phyloP scores from a whole-genome alignment of 2,113 vertebrate species.

The Tilapia sparmanii region DNA sequence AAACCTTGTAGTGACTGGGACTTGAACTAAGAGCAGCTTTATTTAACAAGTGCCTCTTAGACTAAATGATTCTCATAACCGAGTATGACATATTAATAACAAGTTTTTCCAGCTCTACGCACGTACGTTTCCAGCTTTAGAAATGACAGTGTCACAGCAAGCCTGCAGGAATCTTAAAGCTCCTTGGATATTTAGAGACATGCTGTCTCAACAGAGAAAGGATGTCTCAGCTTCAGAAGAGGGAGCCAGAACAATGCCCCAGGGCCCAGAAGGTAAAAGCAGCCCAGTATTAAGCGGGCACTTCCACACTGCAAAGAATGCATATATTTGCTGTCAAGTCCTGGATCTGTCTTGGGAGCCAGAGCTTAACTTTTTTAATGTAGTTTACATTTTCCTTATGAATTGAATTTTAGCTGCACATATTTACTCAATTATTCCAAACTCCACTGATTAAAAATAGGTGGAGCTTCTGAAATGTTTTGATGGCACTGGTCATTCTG shows the following conservation, averaged over 20 bases:
- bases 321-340: neutral
- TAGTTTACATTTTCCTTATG: neutral
- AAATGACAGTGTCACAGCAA: neutral
- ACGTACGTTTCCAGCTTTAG: neutral
- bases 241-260: neutral
- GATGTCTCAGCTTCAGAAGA: neutral
- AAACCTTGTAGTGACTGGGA: conserved; percentile 2
- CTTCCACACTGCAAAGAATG: neutral
- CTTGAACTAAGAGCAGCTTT: neutral
- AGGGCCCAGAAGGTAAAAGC: neutral
- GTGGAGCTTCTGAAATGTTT: neutral
- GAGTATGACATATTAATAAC: neutral
- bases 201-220: neutral
- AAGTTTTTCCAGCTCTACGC: neutral
- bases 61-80: neutral
- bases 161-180: neutral
- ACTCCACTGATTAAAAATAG: neutral
- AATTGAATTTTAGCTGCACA: neutral
- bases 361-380: neutral
- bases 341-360: neutral
- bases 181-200: neutral
- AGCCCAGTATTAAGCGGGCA: neutral
- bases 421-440: neutral
- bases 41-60: neutral
- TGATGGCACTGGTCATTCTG: neutral